Conservation (phyloP, 2,797 vertebrate genomes). For the Adelosebastes latens region DNA sequence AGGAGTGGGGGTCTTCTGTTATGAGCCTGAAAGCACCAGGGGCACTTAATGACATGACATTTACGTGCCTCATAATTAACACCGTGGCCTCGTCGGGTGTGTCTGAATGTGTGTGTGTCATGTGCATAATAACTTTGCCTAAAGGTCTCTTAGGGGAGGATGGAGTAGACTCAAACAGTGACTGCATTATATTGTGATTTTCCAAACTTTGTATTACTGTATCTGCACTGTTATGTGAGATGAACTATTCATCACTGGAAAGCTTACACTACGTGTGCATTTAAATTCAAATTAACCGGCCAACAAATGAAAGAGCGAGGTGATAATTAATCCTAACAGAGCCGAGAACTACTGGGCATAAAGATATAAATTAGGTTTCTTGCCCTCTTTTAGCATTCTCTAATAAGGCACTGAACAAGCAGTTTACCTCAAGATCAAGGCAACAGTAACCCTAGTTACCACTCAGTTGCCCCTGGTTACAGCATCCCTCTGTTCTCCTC, state of each 20-base stretch:
- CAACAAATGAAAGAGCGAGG: neutral
- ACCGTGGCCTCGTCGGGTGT: slow-evolving; percentile 35
- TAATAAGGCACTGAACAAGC: neutral
- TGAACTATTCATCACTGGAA: neutral
- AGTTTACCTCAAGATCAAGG: slow-evolving; percentile 28
- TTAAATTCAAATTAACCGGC: neutral
- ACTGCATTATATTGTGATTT: slow-evolving; percentile 6
- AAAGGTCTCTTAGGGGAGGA: slow-evolving; percentile 42
- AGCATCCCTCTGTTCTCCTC: slow-evolving; percentile 60
- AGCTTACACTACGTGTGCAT: neutral
- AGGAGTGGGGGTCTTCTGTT: slow-evolving; percentile 54
- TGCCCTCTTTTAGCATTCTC: neutral
- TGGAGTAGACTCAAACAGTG: neutral
- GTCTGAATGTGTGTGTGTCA: slow-evolving; percentile 7
- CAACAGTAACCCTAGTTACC: slow-evolving; percentile 48
- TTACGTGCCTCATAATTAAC: slow-evolving; percentile 75
- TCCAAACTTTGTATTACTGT: neutral
- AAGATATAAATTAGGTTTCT: neutral
- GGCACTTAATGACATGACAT: slow-evolving; percentile 72
- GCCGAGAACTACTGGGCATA: neutral
- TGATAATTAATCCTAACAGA: neutral
- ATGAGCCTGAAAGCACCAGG: slow-evolving; percentile 65
- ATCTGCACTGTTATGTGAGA: neutral
- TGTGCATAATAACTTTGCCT: slow-evolving; percentile 37
- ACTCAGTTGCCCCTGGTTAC: slow-evolving; percentile 73